A percentile compares a stretch with the other conserved stretches of the same genome.
These are phyloP conservation scores for Petrocephalus microphthalmus DNA, from an alignment of 2,113 vertebrate species.

Conservation along the genomic window DNA sequence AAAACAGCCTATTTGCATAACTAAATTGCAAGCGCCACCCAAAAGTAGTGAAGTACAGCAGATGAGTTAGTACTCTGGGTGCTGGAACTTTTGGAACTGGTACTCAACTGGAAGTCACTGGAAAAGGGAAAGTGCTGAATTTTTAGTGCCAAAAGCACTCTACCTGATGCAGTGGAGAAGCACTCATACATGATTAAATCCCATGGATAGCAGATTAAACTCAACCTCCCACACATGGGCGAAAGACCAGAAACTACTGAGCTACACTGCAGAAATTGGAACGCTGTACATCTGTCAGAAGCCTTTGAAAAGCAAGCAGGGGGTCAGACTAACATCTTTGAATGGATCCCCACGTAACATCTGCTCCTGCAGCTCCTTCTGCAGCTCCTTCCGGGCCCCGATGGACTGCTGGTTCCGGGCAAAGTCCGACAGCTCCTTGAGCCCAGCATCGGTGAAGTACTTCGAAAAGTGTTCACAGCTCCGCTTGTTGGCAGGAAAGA, in stretches of 20 bases:
- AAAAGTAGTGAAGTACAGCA: background rate
- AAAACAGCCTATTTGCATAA: background rate
- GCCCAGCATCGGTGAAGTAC: slow-evolving; percentile 94
- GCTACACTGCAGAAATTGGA: background rate
- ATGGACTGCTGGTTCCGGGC: slow-evolving; percentile 95
- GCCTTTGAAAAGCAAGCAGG: background rate
- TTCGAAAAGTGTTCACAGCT: slow-evolving; percentile 96
- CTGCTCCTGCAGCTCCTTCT: slow-evolving; percentile 95
- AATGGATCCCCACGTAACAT: slow-evolving; percentile 86
- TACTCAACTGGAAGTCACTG: background rate
- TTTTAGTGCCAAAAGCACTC: background rate
- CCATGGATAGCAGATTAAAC: background rate
- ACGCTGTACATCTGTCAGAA: background rate
- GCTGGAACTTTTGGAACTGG: background rate
- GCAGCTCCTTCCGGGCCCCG: slow-evolving; percentile 90
- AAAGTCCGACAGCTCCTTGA: slow-evolving; percentile 93
- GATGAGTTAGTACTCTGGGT: background rate
- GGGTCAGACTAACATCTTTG: slow-evolving; percentile 73
- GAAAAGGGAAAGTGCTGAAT: background rate
- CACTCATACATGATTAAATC: background rate
- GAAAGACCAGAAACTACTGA: background rate
- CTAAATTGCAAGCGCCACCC: background rate
- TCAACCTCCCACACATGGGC: background rate
- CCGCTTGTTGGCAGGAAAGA: slow-evolving; percentile 98
- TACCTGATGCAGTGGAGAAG: background rate